A percentile compares a stretch with the other conserved stretches of the same genome.
Evolutionary conservation across 2,113 vertebrate genomes (phyloP).

Genomic region (Gymnobelideus leadbeateri): DNA sequence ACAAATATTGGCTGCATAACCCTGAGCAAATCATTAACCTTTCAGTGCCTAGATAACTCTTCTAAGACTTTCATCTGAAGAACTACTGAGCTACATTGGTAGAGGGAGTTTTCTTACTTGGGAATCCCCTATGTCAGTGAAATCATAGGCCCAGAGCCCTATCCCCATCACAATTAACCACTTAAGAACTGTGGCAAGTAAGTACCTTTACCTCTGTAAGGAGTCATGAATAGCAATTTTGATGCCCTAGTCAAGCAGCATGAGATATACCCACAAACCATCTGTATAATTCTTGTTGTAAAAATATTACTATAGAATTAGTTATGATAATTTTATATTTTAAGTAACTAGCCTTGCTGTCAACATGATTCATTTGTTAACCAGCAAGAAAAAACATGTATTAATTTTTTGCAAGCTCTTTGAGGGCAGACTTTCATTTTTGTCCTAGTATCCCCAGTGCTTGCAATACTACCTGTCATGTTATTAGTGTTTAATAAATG

Average conservation of each 20-base stretch:
- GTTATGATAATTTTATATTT: background rate
- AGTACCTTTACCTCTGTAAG: background rate
- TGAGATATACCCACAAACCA: background rate
- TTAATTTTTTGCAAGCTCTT: background rate
- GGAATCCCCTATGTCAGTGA: background rate
- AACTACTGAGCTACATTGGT: background rate
- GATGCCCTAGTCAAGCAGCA: background rate
- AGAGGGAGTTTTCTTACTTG: background rate
- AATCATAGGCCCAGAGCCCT: background rate
- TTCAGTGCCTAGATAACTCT: background rate
- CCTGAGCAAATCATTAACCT: background rate
- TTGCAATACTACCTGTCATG: background rate
- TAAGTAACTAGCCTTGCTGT: background rate
- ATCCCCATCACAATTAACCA: background rate
- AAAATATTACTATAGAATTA: background rate
- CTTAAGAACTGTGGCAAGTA: no score
- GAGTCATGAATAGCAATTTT: background rate
- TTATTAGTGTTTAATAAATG: background rate
- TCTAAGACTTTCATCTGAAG: background rate
- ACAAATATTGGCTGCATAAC: background rate
- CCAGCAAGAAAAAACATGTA: background rate
- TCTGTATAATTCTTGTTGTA: background rate
- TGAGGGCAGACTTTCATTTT: background rate
- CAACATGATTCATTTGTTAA: background rate
- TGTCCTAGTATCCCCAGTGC: background rate